phyloP scores from a whole-genome alignment of 2,113 vertebrate species.

The Geococcyx californianus region DNA sequence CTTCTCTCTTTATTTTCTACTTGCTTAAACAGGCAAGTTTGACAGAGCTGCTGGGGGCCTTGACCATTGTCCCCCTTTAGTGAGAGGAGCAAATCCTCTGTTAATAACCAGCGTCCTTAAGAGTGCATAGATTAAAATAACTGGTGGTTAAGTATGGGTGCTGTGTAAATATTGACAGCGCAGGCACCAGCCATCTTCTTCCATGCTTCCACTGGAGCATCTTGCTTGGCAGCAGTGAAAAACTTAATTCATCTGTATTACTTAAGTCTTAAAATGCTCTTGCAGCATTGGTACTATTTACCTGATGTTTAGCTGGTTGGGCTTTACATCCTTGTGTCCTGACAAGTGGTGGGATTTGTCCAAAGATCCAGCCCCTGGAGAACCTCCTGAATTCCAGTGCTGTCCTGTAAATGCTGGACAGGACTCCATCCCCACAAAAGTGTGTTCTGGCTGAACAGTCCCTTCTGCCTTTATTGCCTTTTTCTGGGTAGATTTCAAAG shows the following conservation, averaged over 20 bases:
- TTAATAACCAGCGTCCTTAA: neutral
- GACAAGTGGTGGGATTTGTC: neutral
- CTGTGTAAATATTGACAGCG: neutral
- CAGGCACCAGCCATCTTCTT: neutral
- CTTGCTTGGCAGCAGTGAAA: neutral
- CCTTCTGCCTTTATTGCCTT: neutral
- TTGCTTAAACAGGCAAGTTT: neutral
- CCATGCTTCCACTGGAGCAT: neutral
- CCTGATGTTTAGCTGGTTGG: neutral
- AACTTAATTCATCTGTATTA: neutral
- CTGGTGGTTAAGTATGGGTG: neutral
- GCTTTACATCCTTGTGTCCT: neutral
- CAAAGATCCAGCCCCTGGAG: neutral
- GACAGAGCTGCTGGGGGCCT: neutral
- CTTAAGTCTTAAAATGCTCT: neutral
- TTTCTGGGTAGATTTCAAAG: neutral
- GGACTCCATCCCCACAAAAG: neutral
- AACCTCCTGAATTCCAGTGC: neutral
- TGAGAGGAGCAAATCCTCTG: neutral
- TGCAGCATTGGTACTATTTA: neutral
- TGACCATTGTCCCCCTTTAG: neutral
- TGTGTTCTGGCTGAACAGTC: neutral
- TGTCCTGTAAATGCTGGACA: accelerated
- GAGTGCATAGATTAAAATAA: neutral
- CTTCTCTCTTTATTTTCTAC: neutral